These are phyloP conservation scores for Timema podura DNA, from an alignment of 2,888 invertebrate genomes.

Conservation along the genomic window DNA sequence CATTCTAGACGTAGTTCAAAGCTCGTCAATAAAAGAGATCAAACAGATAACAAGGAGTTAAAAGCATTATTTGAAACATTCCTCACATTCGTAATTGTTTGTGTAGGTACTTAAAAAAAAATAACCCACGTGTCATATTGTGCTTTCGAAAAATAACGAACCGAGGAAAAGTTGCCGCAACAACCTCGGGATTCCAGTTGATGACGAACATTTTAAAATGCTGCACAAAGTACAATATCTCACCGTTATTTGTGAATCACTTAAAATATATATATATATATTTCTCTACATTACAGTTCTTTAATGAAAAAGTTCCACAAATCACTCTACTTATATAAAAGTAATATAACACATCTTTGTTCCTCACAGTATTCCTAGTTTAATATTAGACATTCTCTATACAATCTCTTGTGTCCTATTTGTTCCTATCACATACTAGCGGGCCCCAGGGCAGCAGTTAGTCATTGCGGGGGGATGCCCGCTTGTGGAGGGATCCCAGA, in stretches of 20 bases:
- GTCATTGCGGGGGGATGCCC: constrained; percentile 28
- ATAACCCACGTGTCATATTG: too few relatives aligned
- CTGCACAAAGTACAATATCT: background rate
- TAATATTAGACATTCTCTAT: too few relatives aligned
- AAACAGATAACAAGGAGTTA: too few relatives aligned
- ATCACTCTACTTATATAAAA: constrained; percentile 19
- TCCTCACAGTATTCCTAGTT: background rate
- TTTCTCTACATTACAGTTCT: constrained; percentile 25
- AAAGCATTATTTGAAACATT: too few relatives aligned
- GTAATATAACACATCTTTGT: constrained; percentile 26
- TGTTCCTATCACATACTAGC: constrained; percentile 30
- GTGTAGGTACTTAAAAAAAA: too few relatives aligned
- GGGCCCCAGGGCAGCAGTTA: constrained; percentile 22
- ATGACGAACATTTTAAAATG: background rate
- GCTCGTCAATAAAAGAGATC: too few relatives aligned
- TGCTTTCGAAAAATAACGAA: too few relatives aligned
- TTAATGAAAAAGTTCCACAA: constrained; percentile 21
- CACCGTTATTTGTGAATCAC: constrained; percentile 30
- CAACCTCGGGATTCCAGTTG: too few relatives aligned
- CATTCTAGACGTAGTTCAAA: too few relatives aligned
- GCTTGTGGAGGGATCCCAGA: constrained; percentile 24
- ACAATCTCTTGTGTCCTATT: background rate
- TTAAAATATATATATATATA: constrained; percentile 32
- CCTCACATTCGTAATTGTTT: too few relatives aligned
- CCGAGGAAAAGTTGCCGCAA: too few relatives aligned